phyloP scores from a whole-genome alignment of 1,140 invertebrate species.

The Palaemon carinicauda region DNA sequence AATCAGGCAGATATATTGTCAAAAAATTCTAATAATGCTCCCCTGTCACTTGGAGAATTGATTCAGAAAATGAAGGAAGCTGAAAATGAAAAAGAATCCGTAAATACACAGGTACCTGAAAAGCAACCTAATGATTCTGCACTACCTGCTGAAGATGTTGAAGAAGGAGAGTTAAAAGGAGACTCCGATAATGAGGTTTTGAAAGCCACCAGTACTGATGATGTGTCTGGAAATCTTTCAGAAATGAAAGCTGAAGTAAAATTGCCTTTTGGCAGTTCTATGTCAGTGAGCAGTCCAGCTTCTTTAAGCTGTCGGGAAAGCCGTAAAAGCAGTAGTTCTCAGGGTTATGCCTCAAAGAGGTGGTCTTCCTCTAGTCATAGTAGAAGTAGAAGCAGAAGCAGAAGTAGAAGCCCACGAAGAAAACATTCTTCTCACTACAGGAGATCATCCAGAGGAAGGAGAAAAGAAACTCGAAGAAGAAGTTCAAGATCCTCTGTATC shows the following conservation, averaged over 20 bases:
- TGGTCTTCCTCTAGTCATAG: conserved; percentile 48
- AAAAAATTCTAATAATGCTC: not conserved
- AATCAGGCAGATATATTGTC: not conserved
- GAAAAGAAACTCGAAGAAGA: conserved; percentile 27
- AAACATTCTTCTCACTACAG: conserved; percentile 9
- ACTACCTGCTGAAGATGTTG: conserved; percentile 18
- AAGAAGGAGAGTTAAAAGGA: conserved; percentile 49
- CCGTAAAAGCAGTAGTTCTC: conserved; percentile 5
- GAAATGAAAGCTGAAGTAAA: not conserved
- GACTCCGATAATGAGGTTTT: conserved; percentile 38
- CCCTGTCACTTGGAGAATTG: not conserved
- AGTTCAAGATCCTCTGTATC: conserved; percentile 16
- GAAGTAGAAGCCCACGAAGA: conserved; percentile 31
- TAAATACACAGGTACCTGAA: not conserved
- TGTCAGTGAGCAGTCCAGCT: not conserved
- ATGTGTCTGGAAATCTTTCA: not conserved
- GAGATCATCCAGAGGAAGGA: conserved; percentile 30
- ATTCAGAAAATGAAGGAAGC: not conserved
- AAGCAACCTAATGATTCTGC: not conserved
- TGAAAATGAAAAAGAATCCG: not conserved
- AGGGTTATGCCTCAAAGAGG: conserved; percentile 8
- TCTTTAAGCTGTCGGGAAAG: not conserved
- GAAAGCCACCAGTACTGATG: not conserved
- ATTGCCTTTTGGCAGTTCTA: not conserved
- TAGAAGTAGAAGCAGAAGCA: conserved; percentile 37